These are phyloP conservation scores for Sinocyclocheilus anshuiensis DNA, from an alignment of 2,113 vertebrate species.

Conservation along the genomic window DNA sequence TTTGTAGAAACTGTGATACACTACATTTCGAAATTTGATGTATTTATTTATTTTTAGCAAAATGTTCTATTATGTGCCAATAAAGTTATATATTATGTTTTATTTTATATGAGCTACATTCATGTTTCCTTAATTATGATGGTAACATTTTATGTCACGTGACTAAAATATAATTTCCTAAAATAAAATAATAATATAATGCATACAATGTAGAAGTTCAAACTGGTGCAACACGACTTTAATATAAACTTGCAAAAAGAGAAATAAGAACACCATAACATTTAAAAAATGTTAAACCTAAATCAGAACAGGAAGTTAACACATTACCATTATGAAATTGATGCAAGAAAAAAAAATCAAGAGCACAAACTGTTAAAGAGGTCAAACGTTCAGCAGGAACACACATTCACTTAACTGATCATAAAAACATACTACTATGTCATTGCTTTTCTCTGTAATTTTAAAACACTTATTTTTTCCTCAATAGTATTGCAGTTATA, in stretches of 20 bases:
- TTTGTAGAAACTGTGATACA: background rate
- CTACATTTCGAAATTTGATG: background rate
- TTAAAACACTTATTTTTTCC: background rate
- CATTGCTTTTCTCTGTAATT: background rate
- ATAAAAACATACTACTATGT: background rate
- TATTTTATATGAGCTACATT: background rate
- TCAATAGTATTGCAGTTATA: background rate
- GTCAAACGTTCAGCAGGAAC: background rate
- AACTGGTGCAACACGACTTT: background rate
- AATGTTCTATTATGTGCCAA: too few species aligned
- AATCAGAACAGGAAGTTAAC: background rate
- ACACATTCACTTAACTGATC: background rate
- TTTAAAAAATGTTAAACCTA: background rate
- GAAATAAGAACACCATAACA: background rate
- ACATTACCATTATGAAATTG: background rate
- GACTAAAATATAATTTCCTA: background rate
- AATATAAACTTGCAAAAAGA: background rate
- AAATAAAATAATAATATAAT: background rate
- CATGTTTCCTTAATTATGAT: too few species aligned
- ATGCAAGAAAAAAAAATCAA: background rate
- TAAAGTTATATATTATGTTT: background rate
- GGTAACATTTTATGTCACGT: too few species aligned
- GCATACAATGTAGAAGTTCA: background rate
- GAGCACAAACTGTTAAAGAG: background rate
- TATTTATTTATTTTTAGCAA: too few species aligned